Evolutionary conservation across 1,140 invertebrate species (phyloP).

Genomic region (Drosophila hydei): DNA sequence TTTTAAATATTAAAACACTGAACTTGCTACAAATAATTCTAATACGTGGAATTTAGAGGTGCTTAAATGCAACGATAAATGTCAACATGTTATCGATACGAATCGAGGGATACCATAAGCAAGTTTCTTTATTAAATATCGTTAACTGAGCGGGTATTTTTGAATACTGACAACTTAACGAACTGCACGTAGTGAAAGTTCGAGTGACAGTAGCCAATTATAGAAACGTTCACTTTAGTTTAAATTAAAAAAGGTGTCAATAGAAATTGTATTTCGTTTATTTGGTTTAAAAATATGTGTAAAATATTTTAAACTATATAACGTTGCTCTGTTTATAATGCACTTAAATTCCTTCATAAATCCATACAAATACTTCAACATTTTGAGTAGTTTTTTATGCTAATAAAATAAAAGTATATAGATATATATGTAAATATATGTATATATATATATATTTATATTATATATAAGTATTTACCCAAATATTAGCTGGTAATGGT

Average conservation of each 20-base stretch:
- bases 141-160: not conserved
- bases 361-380: slow-evolving; percentile 32
- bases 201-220: too few species aligned
- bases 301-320: slow-evolving; percentile 64
- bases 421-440: slow-evolving; percentile 5
- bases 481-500: slow-evolving; percentile 30
- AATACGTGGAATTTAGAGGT: slow-evolving; percentile 60
- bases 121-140: not conserved
- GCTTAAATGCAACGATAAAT: not conserved
- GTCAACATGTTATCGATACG: slow-evolving; percentile 24
- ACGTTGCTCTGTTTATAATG: slow-evolving; percentile 42
- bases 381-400: slow-evolving; percentile 3
- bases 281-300: slow-evolving; percentile 78
- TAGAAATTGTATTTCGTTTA: slow-evolving; percentile 78
- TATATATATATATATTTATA: slow-evolving; percentile 14
- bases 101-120: not conserved
- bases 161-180: not conserved
- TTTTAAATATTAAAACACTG: slow-evolving; percentile 23
- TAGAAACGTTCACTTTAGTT: not conserved
- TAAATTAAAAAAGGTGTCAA: not conserved
- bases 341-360: slow-evolving; percentile 54
- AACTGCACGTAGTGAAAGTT: too few species aligned
- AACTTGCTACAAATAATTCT: slow-evolving; percentile 26
- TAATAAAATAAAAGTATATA: slow-evolving; percentile 3
- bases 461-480: too few species aligned